Percentiles rank a stretch among this genome's conserved stretches.
Evolutionary conservation across 2,888 invertebrate genomes (phyloP).

Genomic region (Fragum fragum): DNA sequence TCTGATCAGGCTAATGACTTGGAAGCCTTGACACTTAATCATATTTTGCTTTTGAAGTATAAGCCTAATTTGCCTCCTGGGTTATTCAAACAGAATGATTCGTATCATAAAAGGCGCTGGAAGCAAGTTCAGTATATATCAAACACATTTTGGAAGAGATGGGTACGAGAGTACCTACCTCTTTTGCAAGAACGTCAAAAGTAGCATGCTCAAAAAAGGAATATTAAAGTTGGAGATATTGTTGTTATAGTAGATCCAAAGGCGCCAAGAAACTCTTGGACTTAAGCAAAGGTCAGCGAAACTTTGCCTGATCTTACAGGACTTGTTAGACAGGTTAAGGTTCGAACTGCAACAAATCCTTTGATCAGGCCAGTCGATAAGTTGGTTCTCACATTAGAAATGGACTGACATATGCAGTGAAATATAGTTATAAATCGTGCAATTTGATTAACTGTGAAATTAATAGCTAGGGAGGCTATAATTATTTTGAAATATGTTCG

Average conservation of each 20-base stretch:
- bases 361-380: constrained; percentile 47
- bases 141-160: constrained; percentile 54
- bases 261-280: constrained; percentile 48
- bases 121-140: constrained; percentile 53
- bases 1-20: no score
- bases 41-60: no score
- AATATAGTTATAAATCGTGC: no score
- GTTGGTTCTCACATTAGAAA: constrained; percentile 7
- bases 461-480: no score
- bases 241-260: constrained; percentile 35
- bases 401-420: no score
- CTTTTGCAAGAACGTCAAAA: constrained; percentile 46
- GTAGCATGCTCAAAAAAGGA: constrained; percentile 27
- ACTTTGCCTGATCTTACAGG: constrained; percentile 38
- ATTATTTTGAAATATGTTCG: neutral
- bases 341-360: constrained; percentile 42
- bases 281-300: constrained; percentile 33
- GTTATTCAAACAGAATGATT: no score
- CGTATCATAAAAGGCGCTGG: no score
- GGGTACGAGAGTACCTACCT: constrained; percentile 49
- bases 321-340: constrained; percentile 46
- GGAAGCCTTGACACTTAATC: no score
- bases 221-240: constrained; percentile 36
- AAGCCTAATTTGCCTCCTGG: no score
- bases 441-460: no score